Conservation (phyloP, 2,888 invertebrate species). For the Oasisia sp. region DNA sequence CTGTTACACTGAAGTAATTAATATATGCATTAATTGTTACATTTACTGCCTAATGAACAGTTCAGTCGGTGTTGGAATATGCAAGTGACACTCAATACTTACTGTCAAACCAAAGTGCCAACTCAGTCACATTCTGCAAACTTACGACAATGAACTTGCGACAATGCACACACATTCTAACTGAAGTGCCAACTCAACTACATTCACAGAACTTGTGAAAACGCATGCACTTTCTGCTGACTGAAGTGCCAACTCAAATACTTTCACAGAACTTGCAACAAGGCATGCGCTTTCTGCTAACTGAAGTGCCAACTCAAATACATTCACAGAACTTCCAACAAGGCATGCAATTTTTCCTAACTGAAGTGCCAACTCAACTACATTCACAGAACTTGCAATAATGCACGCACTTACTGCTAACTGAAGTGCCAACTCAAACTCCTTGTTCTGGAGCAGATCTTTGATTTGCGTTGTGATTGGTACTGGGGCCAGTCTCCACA, state of each 20-base stretch:
- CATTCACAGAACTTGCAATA: no score
- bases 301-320: conserved; percentile 60
- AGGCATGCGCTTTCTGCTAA: no score
- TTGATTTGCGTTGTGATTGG: conserved; percentile 86
- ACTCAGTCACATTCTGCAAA: no score
- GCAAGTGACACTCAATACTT: no score
- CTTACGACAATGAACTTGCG: neutral
- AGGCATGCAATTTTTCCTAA: neutral
- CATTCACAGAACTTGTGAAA: neutral
- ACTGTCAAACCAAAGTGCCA: no score
- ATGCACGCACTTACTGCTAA: neutral
- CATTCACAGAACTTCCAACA: neutral
- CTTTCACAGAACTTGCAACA: no score
- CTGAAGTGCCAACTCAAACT: conserved; percentile 81
- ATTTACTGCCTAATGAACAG: no score
- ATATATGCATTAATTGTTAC: no score
- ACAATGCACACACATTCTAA: neutral
- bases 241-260: neutral
- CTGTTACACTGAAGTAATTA: no score
- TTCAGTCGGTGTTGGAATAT: no score
- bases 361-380: neutral
- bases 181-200: neutral
- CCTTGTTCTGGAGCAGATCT: conserved; percentile 85
- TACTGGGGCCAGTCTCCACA: conserved; percentile 78
- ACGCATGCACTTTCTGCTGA: neutral